Evolutionary conservation across 2,797 vertebrate species (phyloP).

Genomic region (Loris lydekkerianus): DNA sequence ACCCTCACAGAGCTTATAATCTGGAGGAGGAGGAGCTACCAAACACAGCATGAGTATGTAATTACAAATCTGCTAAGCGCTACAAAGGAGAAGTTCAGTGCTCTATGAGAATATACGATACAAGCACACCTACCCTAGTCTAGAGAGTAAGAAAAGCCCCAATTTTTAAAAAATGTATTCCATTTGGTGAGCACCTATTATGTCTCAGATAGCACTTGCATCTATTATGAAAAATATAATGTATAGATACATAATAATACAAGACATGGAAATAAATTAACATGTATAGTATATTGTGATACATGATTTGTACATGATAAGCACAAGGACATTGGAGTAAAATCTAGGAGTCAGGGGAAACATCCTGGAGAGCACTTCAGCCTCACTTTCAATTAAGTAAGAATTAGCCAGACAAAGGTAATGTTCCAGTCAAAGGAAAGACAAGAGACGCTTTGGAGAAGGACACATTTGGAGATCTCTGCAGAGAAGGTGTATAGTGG

Average conservation of each 20-base stretch:
- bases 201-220: slow-evolving; percentile 7
- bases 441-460: slow-evolving; percentile 15
- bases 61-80: not conserved
- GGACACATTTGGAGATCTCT: not conserved
- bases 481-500: not conserved
- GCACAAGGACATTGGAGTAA: not conserved
- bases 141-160: not conserved
- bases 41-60: not conserved
- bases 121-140: not conserved
- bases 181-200: slow-evolving; percentile 21
- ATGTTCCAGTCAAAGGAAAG: slow-evolving; percentile 42
- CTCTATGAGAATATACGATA: not conserved
- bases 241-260: not conserved
- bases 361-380: not conserved
- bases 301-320: not conserved
- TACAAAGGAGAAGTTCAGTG: slow-evolving; percentile 20
- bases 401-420: not conserved
- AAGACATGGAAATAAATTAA: slow-evolving; percentile 26
- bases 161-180: slow-evolving; percentile 1
- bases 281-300: not conserved
- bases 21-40: not conserved
- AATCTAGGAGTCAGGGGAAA: not conserved
- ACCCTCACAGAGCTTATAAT: not conserved
- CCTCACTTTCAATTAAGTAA: slow-evolving; percentile 2
- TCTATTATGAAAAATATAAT: not conserved